A percentile compares a stretch with the other conserved stretches of the same genome.
phyloP scores from a whole-genome alignment of 2,797 vertebrate species.

The Hybognathus amarus region DNA sequence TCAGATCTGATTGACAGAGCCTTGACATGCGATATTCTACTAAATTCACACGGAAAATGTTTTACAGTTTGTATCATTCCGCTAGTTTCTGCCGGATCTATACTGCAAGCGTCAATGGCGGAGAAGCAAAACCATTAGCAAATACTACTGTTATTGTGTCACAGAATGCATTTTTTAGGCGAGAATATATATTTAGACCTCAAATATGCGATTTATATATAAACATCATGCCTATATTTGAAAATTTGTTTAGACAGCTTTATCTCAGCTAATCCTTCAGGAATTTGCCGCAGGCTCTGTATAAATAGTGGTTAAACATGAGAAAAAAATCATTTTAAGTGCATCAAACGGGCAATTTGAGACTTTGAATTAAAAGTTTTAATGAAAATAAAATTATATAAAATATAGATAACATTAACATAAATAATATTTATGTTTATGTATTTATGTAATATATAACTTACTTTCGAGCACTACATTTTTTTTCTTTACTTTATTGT shows the following conservation, averaged over 20 bases:
- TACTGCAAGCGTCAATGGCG: neutral
- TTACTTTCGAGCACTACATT: neutral
- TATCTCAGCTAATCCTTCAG: neutral
- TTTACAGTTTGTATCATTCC: neutral
- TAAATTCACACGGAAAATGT: neutral
- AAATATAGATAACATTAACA: neutral
- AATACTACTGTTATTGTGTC: neutral
- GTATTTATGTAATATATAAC: no score
- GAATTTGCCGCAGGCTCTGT: neutral
- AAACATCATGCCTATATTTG: neutral
- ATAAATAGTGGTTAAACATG: neutral
- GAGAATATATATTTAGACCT: neutral
- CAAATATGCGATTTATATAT: neutral
- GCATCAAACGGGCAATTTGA: neutral
- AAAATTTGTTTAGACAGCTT: neutral
- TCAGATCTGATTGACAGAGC: no score
- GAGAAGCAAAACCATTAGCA: neutral
- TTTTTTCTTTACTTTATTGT: neutral
- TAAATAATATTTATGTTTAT: no score
- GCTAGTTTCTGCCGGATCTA: neutral
- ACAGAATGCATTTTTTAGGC: neutral
- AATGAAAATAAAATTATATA: neutral
- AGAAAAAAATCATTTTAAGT: neutral
- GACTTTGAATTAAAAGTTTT: neutral
- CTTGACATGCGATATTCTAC: neutral